Evolutionary conservation across 2,113 vertebrate species (phyloP).

Genomic region (Isurus oxyrinchus): DNA sequence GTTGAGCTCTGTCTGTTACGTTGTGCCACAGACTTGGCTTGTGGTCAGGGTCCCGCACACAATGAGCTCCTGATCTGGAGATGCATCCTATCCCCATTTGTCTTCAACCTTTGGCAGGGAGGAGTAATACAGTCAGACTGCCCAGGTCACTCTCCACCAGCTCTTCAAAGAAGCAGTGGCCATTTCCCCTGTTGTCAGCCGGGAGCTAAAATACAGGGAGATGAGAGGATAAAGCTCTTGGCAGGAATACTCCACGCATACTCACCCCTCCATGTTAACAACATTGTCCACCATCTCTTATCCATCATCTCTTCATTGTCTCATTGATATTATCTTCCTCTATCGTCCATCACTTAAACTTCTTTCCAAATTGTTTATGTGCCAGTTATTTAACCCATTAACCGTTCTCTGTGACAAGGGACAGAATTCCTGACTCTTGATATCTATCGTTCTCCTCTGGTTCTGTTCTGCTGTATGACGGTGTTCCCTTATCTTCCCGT

Average conservation of each 20-base stretch:
- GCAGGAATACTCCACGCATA: not conserved
- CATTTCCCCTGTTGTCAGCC: not conserved
- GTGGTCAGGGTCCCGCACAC: not conserved
- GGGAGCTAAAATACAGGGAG: not conserved
- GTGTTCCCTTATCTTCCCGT: not conserved
- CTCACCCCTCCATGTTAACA: not conserved
- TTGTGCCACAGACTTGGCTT: not conserved
- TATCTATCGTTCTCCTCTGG: not conserved
- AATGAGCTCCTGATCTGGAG: not conserved
- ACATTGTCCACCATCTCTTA: not conserved
- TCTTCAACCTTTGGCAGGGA: not conserved
- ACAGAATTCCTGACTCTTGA: not conserved
- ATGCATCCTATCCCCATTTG: not conserved
- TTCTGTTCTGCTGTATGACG: not conserved
- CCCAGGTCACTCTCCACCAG: not conserved
- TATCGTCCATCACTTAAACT: not conserved
- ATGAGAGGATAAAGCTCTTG: not conserved
- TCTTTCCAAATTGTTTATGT: not conserved
- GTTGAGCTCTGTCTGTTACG: not conserved
- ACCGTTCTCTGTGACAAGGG: not conserved
- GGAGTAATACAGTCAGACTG: not conserved
- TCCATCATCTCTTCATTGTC: not conserved
- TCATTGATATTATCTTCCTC: not conserved
- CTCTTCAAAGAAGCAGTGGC: not conserved
- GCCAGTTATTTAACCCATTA: not conserved